These are phyloP conservation scores for Lagocephalus sceleratus DNA, from an alignment of 2,797 vertebrate species.

Conservation along the genomic window DNA sequence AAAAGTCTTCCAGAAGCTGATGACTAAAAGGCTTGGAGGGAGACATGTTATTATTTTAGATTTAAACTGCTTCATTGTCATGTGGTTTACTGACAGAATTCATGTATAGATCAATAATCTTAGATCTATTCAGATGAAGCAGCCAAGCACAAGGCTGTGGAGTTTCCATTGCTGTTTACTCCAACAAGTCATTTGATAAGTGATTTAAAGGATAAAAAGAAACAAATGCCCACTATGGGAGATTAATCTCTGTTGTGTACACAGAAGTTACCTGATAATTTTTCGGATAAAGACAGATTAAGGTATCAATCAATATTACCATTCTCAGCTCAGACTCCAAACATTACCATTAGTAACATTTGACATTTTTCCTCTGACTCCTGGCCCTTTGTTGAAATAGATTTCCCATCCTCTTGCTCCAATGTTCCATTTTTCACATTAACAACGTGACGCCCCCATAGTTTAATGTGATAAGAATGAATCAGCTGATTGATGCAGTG, in stretches of 20 bases:
- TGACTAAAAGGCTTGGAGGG: conserved; percentile 1
- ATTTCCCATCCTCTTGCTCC: conserved; percentile 52
- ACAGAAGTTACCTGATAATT: conserved; percentile 1
- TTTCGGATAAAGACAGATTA: conserved; percentile 36
- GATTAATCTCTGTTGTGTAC: conserved; percentile 6
- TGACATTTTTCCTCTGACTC: conserved; percentile 53
- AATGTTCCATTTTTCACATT: conserved; percentile 66
- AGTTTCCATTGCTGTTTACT: conserved; percentile 1
- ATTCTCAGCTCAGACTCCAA: conserved; percentile 46
- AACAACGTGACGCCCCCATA: conserved; percentile 59
- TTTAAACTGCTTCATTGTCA: too few species aligned
- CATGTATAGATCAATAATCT: too few species aligned
- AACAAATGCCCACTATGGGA: neutral
- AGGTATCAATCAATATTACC: conserved; percentile 48
- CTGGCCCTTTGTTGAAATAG: conserved; percentile 51
- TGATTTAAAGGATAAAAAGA: conserved; percentile 2
- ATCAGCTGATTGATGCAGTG: conserved; percentile 69
- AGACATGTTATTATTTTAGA: conserved; percentile 3
- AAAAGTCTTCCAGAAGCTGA: conserved; percentile 5
- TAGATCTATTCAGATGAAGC: too few species aligned
- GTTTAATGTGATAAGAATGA: conserved; percentile 69
- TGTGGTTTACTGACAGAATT: too few species aligned
- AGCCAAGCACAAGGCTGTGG: neutral
- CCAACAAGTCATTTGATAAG: neutral
- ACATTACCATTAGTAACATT: conserved; percentile 52